Evolutionary conservation across 2,113 vertebrate species (phyloP), one percentile per base, ranked within the genome.

Genomic region (Choloepus hoffmanni): DNA sequence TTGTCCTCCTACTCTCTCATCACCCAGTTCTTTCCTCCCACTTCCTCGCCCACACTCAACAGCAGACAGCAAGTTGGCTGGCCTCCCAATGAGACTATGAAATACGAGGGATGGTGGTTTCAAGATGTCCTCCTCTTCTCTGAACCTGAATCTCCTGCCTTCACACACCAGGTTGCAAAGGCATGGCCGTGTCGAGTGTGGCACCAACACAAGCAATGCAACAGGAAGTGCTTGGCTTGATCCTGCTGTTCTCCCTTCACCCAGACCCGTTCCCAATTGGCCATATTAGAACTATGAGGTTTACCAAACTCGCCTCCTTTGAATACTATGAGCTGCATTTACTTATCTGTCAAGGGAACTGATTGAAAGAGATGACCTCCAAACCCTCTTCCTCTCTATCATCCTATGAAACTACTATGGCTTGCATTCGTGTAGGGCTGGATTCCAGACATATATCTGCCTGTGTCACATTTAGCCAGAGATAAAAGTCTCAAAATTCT

Each of bases 1-100:
- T 77, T 97, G 95, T 97, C 95, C 93, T 94, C 96, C 95, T 81
- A 58, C 95, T 89, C 77, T 77, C 95, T 89, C 93, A n/a, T 97
- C 96, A 97, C 16, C 77, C 83, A 11, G 94, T 68, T 63, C 95
- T 97, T 87, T 96, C 96, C 97, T 95, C 97, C 97, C 90, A 88
- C 95, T 94, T 95, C 84, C 94, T 96, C 94, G 2, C 97, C 96
- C 93, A 97, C 96, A 78, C 96, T 95, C 91, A 19, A 77, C 62
- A 81, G 89, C 95, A 94, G 97, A 97, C 95, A 95, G 96, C 84
- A 83, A 97, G 93, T 88, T 97, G 96, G 97, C 97, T 68, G 79
- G 92, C 84, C 94, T 96, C 97, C 97, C 95, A 28, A 36, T 0
- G 76, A 87, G 92, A 55, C 68, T 55, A 3, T 23, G 90, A 63